Conservation (phyloP, 2,888 invertebrate genomes). For the Tanypteryx hageni region DNA sequence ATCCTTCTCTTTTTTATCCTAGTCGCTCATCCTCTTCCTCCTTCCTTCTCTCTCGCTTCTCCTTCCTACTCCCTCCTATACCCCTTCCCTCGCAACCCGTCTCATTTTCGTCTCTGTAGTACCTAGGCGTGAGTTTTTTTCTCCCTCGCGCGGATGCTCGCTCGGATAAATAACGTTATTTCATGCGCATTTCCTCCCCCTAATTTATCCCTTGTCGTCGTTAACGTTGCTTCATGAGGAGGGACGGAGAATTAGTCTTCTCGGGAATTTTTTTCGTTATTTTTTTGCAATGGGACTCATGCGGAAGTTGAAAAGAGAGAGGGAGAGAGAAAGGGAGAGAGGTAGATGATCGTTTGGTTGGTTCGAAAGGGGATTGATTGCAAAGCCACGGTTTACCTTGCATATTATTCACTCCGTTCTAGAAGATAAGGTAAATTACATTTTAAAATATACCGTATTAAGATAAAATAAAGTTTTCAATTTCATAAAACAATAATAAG, state of each 20-base stretch:
- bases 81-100: background rate
- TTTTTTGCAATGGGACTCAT: background rate
- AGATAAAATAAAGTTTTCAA: no score
- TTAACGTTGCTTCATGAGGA: background rate
- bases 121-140: background rate
- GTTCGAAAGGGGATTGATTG: background rate
- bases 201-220: slow-evolving; percentile 9
- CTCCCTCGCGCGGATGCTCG: background rate
- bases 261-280: background rate
- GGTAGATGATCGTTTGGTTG: background rate
- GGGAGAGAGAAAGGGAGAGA: background rate
- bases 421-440: no score
- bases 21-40: background rate
- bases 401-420: no score
- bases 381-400: background rate
- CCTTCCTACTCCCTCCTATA: background rate
- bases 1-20: no score
- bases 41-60: background rate
- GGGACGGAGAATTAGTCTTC: background rate
- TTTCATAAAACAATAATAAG: no score
- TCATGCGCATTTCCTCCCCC: slow-evolving; percentile 9
- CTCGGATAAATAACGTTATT: slow-evolving; percentile 19
- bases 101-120: background rate
- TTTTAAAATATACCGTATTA: no score
- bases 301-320: background rate